phyloP scores from a whole-genome alignment of 37 sponge, comb jelly and placozoan species.

The Chondrosia reniformis region DNA sequence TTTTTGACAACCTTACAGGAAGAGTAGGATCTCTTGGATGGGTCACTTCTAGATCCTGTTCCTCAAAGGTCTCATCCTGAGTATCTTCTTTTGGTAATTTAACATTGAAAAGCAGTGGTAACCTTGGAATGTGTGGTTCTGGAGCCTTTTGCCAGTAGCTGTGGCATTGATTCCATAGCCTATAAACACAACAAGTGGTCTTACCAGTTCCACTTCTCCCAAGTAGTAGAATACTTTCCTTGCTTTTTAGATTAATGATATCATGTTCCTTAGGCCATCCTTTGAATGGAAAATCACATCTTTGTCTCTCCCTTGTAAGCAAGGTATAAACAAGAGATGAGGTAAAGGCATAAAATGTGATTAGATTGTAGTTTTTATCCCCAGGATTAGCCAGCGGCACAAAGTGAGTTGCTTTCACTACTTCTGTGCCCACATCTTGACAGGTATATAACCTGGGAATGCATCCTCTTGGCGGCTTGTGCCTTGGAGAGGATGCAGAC shows the following conservation, averaged over 20 bases:
- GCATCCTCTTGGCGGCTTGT: neutral
- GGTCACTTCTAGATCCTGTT: neutral
- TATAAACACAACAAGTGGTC: slow-evolving; percentile 77
- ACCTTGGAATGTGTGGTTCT: slow-evolving; percentile 10
- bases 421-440: neutral
- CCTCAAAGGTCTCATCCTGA: neutral
- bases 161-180: slow-evolving; percentile 63
- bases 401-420: neutral
- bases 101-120: neutral
- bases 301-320: slow-evolving; percentile 21
- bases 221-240: slow-evolving; percentile 47
- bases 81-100: neutral
- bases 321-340: slow-evolving; percentile 31
- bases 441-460: slow-evolving; percentile 3
- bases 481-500: neutral
- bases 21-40: too few relatives aligned
- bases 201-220: slow-evolving; percentile 89
- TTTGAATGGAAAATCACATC: slow-evolving; percentile 60
- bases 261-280: slow-evolving; percentile 71
- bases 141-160: slow-evolving; percentile 53
- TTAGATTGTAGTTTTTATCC: slow-evolving; percentile 47
- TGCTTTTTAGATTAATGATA: slow-evolving; percentile 48
- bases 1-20: neutral
- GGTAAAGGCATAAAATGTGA: slow-evolving; percentile 58
- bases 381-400: slow-evolving; percentile 52